A percentile compares a stretch with the other conserved stretches of the same genome.
Conservation (phyloP, 1,140 invertebrate genomes). For the Gryon sp. region DNA sequence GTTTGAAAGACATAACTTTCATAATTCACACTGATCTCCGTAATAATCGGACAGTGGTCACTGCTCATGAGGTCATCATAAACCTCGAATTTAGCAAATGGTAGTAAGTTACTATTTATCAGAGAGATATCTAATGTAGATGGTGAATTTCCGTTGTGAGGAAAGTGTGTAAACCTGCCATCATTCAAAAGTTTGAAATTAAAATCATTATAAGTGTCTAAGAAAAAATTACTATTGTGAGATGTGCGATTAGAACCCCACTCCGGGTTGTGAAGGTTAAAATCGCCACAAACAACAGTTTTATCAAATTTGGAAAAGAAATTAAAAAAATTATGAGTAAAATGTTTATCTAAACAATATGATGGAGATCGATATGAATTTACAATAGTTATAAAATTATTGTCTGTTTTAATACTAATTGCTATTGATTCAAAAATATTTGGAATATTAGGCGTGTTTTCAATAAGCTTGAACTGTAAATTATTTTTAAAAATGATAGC, state of each 20-base stretch:
- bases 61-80: conserved; percentile 14
- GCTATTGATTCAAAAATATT: too few species aligned
- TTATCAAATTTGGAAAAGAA: not conserved
- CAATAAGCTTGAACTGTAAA: too few species aligned
- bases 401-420: too few species aligned
- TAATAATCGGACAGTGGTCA: conserved; percentile 10
- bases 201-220: not conserved
- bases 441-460: too few species aligned
- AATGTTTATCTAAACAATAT: not conserved
- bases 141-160: conserved; percentile 12
- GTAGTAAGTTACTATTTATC: not conserved
- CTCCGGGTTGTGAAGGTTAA: not conserved
- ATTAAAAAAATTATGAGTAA: not conserved
- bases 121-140: conserved; percentile 8
- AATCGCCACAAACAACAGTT: not conserved
- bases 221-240: not conserved
- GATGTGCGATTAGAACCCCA: not conserved
- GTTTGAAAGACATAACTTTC: not conserved
- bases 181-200: not conserved
- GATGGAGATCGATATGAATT: conserved; percentile 5
- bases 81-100: not conserved
- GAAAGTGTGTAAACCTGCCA: conserved; percentile 9
- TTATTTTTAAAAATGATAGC: too few species aligned
- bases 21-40: not conserved
- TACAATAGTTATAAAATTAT: not conserved